These are phyloP conservation scores for Neolamprologus devosi DNA, from an alignment of 2,113 vertebrate genomes.

Conservation along the genomic window DNA sequence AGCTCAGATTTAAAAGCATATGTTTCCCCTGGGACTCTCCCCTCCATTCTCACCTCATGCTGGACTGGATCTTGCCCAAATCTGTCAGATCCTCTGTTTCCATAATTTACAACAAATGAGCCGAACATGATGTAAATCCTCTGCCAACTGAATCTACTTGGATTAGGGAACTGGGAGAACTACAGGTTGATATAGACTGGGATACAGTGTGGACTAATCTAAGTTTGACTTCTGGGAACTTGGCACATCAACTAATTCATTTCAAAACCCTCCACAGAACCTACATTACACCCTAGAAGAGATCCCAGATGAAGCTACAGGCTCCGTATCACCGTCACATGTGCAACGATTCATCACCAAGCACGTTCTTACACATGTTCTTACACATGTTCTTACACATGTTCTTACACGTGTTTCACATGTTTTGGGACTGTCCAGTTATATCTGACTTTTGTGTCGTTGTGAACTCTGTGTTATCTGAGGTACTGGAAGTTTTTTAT, in stretches of 20 bases:
- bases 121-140: not conserved
- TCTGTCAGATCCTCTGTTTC: not conserved
- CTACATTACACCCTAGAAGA: rapidly evolving
- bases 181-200: not conserved
- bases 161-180: rapidly evolving
- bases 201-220: not conserved
- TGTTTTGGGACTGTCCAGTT: rapidly evolving
- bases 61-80: not conserved
- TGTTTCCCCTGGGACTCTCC: not conserved
- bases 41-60: rapidly evolving
- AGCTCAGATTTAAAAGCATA: rapidly evolving
- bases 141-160: not conserved
- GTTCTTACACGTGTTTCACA: not conserved
- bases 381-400: no score
- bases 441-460: rapidly evolving
- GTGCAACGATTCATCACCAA: rapidly evolving
- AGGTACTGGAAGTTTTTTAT: not conserved
- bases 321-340: rapidly evolving
- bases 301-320: rapidly evolving
- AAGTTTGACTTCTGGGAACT: rapidly evolving
- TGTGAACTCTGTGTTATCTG: not conserved
- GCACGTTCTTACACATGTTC: rapidly evolving
- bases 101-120: not conserved
- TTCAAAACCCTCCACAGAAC: not conserved
- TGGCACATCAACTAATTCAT: not conserved